Base-by-base conservation (phyloP, 2,888 invertebrate genomes). In the Heliothis peltigera region DNA sequence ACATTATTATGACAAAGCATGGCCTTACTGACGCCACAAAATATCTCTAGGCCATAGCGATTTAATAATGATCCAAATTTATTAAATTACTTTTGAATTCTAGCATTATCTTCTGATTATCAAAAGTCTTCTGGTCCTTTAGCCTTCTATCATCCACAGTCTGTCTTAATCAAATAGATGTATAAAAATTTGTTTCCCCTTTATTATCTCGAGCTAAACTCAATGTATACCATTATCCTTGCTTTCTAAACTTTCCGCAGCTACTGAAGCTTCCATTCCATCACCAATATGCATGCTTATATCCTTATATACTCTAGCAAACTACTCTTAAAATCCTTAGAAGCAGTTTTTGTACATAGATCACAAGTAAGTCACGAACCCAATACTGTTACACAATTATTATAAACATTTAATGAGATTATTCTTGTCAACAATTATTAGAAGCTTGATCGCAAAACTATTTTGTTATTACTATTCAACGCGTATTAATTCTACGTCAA, bases 401-500 rank as follows among this genome's bases (percentile, higher is more conserved):
- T 56, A 74, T 72, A 65, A 68, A 70, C 57, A 75, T 75, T 75
- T 68, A 63, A 68, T 77, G 70, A 71, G 54, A 74, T 56, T 66
- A 39, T 39, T 39, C 64, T 57, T 57, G 43, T 57, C 54, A 77
- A 78, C 74, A 78, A 55, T 64, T n/a, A n/a, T n/a, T 66, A 35
- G 17, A 64, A 43, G 55, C 49, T 61, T 42, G 19, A 60, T 28
- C 25, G 35, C 6, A 10, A 21, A 47, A 32, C 56, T 19, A 1
- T 46, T n/a, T 43, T 0, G 1, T 21, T 48, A 49, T 55, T 1
- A 46, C 90, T 96, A 97, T 95, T 98, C 98, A 88, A 99, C 97
- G 92, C 97, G 96, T 82, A 99, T 93, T 71, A 99, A 96, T 93
- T 99, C 99, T 82, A 99, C 99, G 89, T 99, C 99, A 92, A 99